Conservation (phyloP, 2,113 vertebrate genomes). For the Chamaea fasciata region DNA sequence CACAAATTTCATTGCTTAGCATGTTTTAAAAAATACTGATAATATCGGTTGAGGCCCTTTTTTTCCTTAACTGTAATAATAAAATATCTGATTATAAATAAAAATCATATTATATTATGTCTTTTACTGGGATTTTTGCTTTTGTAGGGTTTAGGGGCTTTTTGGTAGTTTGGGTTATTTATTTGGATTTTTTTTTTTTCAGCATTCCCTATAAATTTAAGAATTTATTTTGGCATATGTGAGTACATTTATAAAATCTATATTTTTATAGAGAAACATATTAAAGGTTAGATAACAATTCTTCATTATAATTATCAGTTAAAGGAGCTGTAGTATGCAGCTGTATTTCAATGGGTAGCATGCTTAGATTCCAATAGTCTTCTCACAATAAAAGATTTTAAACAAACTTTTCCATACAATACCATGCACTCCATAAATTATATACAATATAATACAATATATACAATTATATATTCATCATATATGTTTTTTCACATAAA, state of each 20-base stretch:
- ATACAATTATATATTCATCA: not conserved
- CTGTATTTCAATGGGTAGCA: not conserved
- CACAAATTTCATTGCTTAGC: not conserved
- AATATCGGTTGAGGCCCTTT: not conserved
- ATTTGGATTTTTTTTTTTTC: not conserved
- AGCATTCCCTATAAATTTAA: not conserved
- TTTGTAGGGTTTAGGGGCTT: too few relatives aligned
- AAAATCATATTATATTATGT: not conserved
- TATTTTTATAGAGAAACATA: not conserved
- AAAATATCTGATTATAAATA: not conserved
- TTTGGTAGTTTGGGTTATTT: not conserved
- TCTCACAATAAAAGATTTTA: not conserved
- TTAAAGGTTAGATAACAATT: not conserved
- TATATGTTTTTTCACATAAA: not conserved
- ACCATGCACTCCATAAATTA: not conserved
- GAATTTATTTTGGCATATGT: not conserved
- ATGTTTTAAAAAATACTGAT: not conserved
- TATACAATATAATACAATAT: not conserved
- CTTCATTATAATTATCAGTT: not conserved
- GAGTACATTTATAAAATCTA: not conserved
- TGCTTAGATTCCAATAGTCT: not conserved
- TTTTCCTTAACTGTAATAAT: not conserved
- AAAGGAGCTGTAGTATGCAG: not conserved
- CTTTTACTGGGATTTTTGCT: not conserved
- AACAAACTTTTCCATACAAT: not conserved